Conservation (phyloP, 2,797 vertebrate genomes). For the Poecile montanus region DNA sequence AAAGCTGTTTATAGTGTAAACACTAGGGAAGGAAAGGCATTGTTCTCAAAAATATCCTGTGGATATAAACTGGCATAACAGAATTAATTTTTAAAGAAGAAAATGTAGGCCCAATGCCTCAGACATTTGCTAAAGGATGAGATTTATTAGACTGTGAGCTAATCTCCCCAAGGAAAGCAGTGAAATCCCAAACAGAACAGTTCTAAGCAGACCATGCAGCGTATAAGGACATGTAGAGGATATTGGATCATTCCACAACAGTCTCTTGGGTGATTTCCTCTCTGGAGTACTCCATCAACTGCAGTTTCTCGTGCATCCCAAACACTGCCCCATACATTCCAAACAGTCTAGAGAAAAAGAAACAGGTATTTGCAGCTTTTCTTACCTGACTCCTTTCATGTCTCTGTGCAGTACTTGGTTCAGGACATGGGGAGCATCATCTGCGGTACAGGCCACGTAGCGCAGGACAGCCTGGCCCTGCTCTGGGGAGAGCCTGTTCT, state of each 20-base stretch:
- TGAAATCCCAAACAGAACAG: slow-evolving; percentile 1
- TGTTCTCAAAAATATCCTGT: slow-evolving; percentile 17
- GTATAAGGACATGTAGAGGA: not conserved
- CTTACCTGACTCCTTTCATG: slow-evolving; percentile 81
- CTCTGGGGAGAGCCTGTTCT: slow-evolving; percentile 56
- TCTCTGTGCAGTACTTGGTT: slow-evolving; percentile 75
- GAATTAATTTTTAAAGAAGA: slow-evolving; percentile 55
- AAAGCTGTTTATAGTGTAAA: slow-evolving; percentile 22
- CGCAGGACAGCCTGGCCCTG: slow-evolving; percentile 64
- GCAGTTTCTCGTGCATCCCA: not conserved
- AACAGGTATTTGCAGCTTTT: not conserved
- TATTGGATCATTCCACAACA: not conserved
- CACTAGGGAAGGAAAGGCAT: not conserved
- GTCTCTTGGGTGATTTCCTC: not conserved
- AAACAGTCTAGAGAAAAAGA: not conserved
- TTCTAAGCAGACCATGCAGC: not conserved
- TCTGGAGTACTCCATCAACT: not conserved
- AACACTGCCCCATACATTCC: not conserved
- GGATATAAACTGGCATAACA: not conserved
- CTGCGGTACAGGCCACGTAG: slow-evolving; percentile 77
- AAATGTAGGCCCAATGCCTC: not conserved
- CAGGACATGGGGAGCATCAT: slow-evolving; percentile 73
- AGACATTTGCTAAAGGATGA: slow-evolving; percentile 39
- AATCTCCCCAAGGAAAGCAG: slow-evolving; percentile 47
- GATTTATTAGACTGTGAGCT: slow-evolving; percentile 50